These are phyloP conservation scores for Coreius guichenoti DNA, from an alignment of 2,797 vertebrate species.

Conservation along the genomic window DNA sequence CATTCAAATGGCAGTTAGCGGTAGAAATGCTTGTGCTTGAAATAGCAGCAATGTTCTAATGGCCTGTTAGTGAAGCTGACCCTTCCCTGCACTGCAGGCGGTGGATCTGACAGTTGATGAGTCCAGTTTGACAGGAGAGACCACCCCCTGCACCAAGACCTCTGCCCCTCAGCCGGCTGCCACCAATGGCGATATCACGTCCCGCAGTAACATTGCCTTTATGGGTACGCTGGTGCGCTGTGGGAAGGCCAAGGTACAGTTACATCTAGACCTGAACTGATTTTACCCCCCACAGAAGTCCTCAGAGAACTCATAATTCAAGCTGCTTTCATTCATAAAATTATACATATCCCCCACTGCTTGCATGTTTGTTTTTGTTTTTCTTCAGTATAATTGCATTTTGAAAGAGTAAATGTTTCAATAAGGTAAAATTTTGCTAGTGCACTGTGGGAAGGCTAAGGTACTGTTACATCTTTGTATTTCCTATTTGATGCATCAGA, in stretches of 20 bases:
- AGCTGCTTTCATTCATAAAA: not conserved
- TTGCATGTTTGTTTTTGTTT: conserved; percentile 13
- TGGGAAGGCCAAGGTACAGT: conserved; percentile 93
- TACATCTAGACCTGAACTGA: not conserved
- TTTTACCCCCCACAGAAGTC: not conserved
- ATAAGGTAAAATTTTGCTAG: conserved; percentile 70
- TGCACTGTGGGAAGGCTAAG: conserved; percentile 95
- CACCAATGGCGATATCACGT: conserved; percentile 89
- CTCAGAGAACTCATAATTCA: not conserved
- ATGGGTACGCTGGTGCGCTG: conserved; percentile 97
- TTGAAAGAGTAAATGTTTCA: not conserved
- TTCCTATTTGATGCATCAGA: not conserved
- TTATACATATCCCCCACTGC: not conserved
- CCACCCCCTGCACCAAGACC: conserved; percentile 89
- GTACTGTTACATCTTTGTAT: conserved; percentile 68
- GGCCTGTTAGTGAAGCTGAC: conserved; percentile 26
- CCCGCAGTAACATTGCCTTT: conserved; percentile 94
- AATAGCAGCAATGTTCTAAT: conserved; percentile 10
- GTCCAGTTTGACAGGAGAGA: conserved; percentile 96
- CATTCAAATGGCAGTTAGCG: not conserved
- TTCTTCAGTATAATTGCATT: not conserved
- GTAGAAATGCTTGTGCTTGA: not conserved
- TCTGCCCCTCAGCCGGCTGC: conserved; percentile 81
- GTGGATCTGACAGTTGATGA: conserved; percentile 91
- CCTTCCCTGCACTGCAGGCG: conserved; percentile 74